Conservation (phyloP, 2,113 vertebrate genomes). For the Nycticebus coucang region DNA sequence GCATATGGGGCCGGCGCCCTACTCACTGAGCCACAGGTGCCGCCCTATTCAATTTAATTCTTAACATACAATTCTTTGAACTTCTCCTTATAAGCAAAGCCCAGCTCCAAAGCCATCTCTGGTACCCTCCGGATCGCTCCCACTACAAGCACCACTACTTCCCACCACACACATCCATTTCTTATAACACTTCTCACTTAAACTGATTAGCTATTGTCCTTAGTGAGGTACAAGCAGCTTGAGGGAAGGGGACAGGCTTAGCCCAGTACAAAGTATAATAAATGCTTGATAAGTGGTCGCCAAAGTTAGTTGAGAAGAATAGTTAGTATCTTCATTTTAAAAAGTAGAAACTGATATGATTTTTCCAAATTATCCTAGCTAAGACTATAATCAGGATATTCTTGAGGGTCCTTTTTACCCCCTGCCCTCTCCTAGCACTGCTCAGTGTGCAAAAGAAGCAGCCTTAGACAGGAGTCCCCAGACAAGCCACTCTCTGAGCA, state of each 20-base stretch:
- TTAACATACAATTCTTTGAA: background rate
- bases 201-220: background rate
- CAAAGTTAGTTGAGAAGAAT: background rate
- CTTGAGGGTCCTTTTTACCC: background rate
- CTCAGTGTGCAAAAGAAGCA: background rate
- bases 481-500: background rate
- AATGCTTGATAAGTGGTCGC: background rate
- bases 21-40: too few relatives aligned
- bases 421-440: background rate
- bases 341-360: background rate
- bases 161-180: background rate
- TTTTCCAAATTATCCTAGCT: background rate
- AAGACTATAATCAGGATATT: background rate
- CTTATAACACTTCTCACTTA: background rate
- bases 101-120: background rate
- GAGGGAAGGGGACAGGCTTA: background rate
- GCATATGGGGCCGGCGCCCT: too few relatives aligned
- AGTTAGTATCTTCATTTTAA: background rate
- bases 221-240: background rate
- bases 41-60: constrained; percentile 1
- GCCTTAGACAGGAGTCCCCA: background rate
- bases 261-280: background rate
- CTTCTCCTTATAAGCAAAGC: background rate
- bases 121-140: background rate
- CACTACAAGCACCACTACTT: background rate